Percentiles rank a stretch among this genome's conserved stretches.
phyloP scores from a whole-genome alignment of 2,113 vertebrate species.

The Pachypanchax playfairii region DNA sequence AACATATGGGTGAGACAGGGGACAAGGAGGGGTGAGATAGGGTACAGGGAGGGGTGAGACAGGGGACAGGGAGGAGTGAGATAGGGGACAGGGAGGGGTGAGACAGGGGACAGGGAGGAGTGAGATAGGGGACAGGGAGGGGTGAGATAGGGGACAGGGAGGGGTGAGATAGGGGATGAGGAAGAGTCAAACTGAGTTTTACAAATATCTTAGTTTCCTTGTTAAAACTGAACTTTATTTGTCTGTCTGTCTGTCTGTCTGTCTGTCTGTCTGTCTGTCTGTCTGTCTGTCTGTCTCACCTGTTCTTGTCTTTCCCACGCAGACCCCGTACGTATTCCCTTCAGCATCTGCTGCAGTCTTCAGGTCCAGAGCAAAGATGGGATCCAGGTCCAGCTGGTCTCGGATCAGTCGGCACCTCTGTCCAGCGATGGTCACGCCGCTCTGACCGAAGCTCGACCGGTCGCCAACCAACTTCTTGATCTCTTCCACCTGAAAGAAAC shows the following conservation, averaged over 20 bases:
- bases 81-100: no score
- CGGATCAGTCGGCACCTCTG: slow-evolving; percentile 4
- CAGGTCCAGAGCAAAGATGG: accelerated
- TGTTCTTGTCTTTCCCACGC: accelerated
- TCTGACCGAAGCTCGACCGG: neutral
- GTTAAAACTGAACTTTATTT: no score
- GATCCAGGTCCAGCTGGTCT: accelerated
- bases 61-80: no score
- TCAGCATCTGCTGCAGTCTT: neutral
- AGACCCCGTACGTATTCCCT: accelerated
- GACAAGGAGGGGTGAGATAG: no score
- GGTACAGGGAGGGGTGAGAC: no score
- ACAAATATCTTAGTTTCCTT: neutral
- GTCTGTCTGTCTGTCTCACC: slow-evolving; percentile 21
- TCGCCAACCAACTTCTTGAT: neutral
- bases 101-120: neutral
- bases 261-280: no score
- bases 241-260: no score
- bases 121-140: no score
- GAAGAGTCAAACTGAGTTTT: neutral
- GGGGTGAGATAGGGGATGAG: neutral
- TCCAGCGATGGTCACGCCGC: neutral
- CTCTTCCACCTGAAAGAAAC: neutral
- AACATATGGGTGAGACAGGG: no score
- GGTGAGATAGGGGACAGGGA: no score